A percentile compares a stretch with the other conserved stretches of the same genome.
phyloP scores from a whole-genome alignment of 2,797 vertebrate genomes.

The Enteromius paludinosus region DNA sequence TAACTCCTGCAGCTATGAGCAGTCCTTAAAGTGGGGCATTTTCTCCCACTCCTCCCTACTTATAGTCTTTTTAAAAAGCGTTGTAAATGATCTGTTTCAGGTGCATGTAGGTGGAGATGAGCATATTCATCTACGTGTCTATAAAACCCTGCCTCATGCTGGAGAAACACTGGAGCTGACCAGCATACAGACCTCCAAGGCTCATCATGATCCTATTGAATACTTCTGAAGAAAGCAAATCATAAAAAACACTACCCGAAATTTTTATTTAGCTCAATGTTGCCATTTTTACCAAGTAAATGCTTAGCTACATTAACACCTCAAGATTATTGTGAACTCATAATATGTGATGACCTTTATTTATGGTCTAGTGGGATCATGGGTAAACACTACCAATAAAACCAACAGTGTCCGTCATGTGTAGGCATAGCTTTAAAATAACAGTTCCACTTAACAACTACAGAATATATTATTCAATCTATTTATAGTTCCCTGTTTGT shows the following conservation, averaged over 20 bases:
- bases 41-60: background rate
- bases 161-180: conserved; percentile 64
- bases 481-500: no score
- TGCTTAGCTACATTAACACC: background rate
- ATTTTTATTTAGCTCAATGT: background rate
- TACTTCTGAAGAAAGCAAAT: conserved; percentile 63
- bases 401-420: background rate
- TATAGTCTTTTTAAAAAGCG: background rate
- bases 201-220: conserved; percentile 68
- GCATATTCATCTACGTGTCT: conserved; percentile 80
- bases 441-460: no score
- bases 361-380: background rate
- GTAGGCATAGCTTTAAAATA: background rate
- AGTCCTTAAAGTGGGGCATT: no score
- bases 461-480: no score
- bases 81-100: conserved; percentile 68
- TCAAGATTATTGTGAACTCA: background rate
- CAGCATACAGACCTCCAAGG: conserved; percentile 74
- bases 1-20: no score
- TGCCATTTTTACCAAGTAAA: background rate
- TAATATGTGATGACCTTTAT: background rate
- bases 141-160: conserved; percentile 64
- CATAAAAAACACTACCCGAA: background rate
- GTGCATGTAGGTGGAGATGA: conserved; percentile 72
- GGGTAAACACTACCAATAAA: background rate